Evolutionary conservation across 1,140 invertebrate species (phyloP).

Genomic region (Drosophila watanabei): DNA sequence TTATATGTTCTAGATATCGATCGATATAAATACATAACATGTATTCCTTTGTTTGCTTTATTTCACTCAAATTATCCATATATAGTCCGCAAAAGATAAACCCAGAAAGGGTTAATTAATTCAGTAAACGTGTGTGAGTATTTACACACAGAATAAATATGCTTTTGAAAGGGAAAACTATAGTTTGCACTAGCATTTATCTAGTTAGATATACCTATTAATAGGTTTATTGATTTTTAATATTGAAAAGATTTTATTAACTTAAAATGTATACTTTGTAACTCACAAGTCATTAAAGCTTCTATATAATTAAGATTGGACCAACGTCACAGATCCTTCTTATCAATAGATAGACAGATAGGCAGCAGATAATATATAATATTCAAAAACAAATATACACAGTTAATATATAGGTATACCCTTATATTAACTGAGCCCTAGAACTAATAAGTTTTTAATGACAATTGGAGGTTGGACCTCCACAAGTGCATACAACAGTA

Average conservation of each 20-base stretch:
- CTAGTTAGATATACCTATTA: neutral
- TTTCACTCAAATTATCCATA: neutral
- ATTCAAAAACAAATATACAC: neutral
- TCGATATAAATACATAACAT: neutral
- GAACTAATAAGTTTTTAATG: neutral
- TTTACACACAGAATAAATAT: neutral
- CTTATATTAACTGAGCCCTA: neutral
- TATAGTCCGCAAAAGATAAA: neutral
- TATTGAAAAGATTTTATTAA: neutral
- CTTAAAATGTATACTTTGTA: neutral
- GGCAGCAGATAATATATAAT: neutral
- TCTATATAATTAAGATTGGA: neutral
- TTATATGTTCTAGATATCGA: neutral
- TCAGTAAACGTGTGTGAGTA: neutral
- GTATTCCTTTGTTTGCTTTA: too few relatives aligned
- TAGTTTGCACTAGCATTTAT: neutral
- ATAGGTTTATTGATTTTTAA: neutral
- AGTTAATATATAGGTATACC: neutral
- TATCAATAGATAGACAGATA: constrained; percentile 6
- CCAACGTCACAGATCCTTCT: neutral
- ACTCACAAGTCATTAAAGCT: neutral
- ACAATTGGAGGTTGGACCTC: constrained; percentile 8
- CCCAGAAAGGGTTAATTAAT: neutral
- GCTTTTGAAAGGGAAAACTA: neutral
- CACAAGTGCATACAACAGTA: constrained; percentile 3